A percentile compares a stretch with the other conserved stretches of the same genome.
Evolutionary conservation across 1,140 invertebrate genomes (phyloP).

Genomic region (Stegodyphus mimosarum): DNA sequence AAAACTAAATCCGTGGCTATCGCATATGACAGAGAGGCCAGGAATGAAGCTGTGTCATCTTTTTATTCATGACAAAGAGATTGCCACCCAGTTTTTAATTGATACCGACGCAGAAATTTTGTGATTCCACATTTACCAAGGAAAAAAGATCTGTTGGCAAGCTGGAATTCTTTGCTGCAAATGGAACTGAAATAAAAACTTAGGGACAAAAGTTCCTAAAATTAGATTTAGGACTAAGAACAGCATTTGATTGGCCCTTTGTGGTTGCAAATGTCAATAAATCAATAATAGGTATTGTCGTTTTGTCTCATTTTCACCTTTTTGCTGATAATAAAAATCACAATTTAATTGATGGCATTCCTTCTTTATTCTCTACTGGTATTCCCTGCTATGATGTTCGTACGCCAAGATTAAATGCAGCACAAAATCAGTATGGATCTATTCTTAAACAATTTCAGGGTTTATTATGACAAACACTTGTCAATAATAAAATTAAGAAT

Average conservation of each 20-base stretch:
- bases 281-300: constrained; percentile 55
- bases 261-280: constrained; percentile 44
- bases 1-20: constrained; percentile 8
- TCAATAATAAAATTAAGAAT: no score
- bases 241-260: constrained; percentile 36
- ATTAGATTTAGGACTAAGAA: no score
- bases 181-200: constrained; percentile 51
- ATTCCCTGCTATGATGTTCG: no score
- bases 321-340: background rate
- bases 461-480: no score
- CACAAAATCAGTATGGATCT: no score
- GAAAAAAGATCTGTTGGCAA: background rate
- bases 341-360: constrained; percentile 31
- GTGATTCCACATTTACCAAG: constrained; percentile 5
- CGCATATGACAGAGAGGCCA: background rate
- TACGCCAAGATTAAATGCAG: background rate
- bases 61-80: constrained; percentile 36
- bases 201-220: no score
- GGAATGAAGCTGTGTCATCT: constrained; percentile 11
- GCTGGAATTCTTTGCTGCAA: no score
- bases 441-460: no score
- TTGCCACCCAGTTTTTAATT: constrained; percentile 15
- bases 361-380: constrained; percentile 7
- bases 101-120: constrained; percentile 47
- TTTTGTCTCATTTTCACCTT: constrained; percentile 43